Percentiles rank a stretch among this genome's conserved stretches.
These are phyloP conservation scores for Megalonaias nervosa DNA, from an alignment of 1,140 invertebrate species.

Conservation along the genomic window DNA sequence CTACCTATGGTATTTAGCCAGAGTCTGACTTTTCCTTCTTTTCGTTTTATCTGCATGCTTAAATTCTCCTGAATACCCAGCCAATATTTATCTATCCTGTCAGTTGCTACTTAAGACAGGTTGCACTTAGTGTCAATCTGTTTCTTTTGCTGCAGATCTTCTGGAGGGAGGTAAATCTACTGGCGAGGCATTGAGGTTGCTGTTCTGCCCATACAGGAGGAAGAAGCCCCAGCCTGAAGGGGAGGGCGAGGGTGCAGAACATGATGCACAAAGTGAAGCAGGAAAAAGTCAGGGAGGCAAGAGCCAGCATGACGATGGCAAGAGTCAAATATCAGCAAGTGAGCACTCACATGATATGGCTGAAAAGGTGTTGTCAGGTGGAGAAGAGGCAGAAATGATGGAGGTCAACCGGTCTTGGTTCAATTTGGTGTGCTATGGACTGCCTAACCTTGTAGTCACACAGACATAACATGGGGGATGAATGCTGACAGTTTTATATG, in stretches of 20 bases:
- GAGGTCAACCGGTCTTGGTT: conserved; percentile 51
- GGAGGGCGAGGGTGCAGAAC: conserved; percentile 27
- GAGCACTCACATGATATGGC: conserved; percentile 14
- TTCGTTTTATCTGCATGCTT: background rate
- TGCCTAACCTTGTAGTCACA: conserved; percentile 67
- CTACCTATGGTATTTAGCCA: background rate
- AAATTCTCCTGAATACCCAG: background rate
- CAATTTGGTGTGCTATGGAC: conserved; percentile 69
- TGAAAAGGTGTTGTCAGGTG: conserved; percentile 10
- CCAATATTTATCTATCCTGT: background rate
- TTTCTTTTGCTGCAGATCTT: conserved; percentile 56
- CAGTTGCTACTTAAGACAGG: background rate
- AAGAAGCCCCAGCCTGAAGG: conserved; percentile 41
- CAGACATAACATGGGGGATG: conserved; percentile 41
- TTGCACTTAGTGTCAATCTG: background rate
- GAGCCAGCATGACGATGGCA: conserved; percentile 20
- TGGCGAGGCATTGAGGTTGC: conserved; percentile 60
- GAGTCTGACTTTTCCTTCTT: background rate
- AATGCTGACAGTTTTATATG: no score
- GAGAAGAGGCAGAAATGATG: conserved; percentile 39
- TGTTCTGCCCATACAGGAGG: conserved; percentile 55
- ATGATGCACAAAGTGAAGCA: conserved; percentile 16
- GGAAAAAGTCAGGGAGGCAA: conserved; percentile 13
- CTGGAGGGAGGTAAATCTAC: conserved; percentile 63
- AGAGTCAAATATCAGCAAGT: conserved; percentile 9